Evolutionary conservation across 2,113 vertebrate species (phyloP).

Genomic region (Eurystomus gularis): DNA sequence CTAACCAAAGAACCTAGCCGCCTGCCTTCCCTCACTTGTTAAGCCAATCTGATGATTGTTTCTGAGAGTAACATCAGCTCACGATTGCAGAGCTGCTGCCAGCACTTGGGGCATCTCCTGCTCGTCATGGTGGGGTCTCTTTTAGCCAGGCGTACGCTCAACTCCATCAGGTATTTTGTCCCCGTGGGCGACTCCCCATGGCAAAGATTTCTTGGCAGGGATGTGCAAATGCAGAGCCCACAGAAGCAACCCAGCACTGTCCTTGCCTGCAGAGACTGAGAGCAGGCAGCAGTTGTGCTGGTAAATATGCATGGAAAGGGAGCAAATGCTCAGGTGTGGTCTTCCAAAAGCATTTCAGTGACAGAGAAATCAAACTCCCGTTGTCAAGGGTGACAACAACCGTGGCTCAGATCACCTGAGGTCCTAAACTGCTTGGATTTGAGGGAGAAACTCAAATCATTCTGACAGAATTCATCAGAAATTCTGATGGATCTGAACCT

Average conservation of each 20-base stretch:
- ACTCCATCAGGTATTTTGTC: background rate
- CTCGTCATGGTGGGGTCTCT: background rate
- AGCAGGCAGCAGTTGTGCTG: background rate
- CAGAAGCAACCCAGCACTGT: accelerated
- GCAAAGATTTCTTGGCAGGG: background rate
- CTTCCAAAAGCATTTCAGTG: background rate
- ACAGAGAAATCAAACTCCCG: background rate
- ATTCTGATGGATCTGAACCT: background rate
- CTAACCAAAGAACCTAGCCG: background rate
- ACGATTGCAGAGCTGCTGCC: background rate
- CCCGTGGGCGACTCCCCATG: background rate
- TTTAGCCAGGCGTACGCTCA: accelerated
- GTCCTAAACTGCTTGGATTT: background rate
- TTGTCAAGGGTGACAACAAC: background rate
- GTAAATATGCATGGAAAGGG: background rate
- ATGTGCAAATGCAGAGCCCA: background rate
- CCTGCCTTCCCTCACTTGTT: background rate
- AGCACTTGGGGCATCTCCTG: background rate
- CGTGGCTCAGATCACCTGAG: background rate
- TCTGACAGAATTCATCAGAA: no score
- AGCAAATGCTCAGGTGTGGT: background rate
- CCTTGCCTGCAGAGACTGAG: background rate
- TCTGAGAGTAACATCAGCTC: background rate
- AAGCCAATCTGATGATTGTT: background rate
- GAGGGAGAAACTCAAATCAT: background rate